Evolutionary conservation across 2,888 invertebrate genomes (phyloP).

Genomic region (Xanthostigma xanthostigma): DNA sequence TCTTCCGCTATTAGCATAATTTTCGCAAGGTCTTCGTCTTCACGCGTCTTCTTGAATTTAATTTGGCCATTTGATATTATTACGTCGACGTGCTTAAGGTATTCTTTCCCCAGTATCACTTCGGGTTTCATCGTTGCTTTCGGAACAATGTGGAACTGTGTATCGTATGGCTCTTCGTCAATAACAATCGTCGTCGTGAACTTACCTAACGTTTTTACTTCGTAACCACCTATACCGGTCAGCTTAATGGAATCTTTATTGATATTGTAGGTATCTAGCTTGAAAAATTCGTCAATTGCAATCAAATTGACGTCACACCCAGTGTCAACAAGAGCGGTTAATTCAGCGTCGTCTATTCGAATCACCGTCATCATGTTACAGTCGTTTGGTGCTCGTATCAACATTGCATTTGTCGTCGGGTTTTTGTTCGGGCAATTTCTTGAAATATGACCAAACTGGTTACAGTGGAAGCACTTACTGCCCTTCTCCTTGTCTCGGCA

Average conservation of each 20-base stretch:
- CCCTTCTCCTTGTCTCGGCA: slow-evolving; percentile 2
- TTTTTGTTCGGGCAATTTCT: background rate
- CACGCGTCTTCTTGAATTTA: slow-evolving; percentile 5
- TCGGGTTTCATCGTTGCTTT: background rate
- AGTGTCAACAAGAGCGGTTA: background rate
- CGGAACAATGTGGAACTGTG: background rate
- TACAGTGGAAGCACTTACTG: slow-evolving; percentile 2
- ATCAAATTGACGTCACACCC: background rate
- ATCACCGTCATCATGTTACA: background rate
- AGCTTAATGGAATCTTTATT: background rate
- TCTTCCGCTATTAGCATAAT: background rate
- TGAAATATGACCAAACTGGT: slow-evolving; percentile 1
- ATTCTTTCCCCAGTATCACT: slow-evolving; percentile 4
- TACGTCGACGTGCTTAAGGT: background rate
- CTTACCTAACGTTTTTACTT: background rate
- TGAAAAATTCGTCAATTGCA: background rate
- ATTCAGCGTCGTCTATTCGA: background rate
- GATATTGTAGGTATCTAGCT: background rate
- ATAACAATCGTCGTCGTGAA: background rate
- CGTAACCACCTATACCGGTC: background rate
- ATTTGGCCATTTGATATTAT: background rate
- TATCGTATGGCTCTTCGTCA: background rate
- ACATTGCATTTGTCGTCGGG: background rate
- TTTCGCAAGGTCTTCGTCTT: background rate
- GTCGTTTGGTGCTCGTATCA: background rate